Percentiles rank a stretch among this genome's conserved stretches.
Evolutionary conservation across 2,797 vertebrate genomes (phyloP).

Genomic region (Molothrus ater): DNA sequence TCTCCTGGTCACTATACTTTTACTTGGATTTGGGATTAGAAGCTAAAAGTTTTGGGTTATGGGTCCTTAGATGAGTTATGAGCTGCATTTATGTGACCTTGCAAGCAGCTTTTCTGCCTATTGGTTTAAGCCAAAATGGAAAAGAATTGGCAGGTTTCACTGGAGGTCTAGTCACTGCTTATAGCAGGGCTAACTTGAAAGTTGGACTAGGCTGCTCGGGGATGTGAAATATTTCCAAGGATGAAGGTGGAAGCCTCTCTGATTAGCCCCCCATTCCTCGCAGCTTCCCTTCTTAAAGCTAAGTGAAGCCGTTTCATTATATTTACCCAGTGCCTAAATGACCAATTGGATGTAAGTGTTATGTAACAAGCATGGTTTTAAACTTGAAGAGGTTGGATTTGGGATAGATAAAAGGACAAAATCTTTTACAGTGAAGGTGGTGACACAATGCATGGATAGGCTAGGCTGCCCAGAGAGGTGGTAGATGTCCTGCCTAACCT

Average conservation of each 20-base stretch:
- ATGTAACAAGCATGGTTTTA: neutral
- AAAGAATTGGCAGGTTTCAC: neutral
- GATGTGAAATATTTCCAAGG: neutral
- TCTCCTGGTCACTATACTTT: neutral
- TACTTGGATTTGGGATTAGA: neutral
- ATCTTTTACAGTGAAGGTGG: neutral
- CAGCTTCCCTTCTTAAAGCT: neutral
- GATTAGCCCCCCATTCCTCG: neutral
- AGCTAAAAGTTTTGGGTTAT: neutral
- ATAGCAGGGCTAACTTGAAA: neutral
- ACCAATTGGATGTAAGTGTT: rapidly evolving
- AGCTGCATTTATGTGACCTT: neutral
- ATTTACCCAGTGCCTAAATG: neutral
- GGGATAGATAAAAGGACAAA: neutral
- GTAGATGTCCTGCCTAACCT: neutral
- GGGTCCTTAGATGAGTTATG: neutral
- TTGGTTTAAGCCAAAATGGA: neutral
- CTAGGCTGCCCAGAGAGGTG: neutral
- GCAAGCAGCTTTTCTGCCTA: neutral
- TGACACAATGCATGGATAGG: neutral
- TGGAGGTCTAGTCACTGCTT: neutral
- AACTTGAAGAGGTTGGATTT: neutral
- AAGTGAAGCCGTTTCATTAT: neutral
- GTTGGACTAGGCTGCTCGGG: neutral
- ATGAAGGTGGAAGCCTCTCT: neutral